A percentile compares a stretch with the other conserved stretches of the same genome.
phyloP scores from a whole-genome alignment of 2,113 vertebrate species.

The Collichthys lucidus region DNA sequence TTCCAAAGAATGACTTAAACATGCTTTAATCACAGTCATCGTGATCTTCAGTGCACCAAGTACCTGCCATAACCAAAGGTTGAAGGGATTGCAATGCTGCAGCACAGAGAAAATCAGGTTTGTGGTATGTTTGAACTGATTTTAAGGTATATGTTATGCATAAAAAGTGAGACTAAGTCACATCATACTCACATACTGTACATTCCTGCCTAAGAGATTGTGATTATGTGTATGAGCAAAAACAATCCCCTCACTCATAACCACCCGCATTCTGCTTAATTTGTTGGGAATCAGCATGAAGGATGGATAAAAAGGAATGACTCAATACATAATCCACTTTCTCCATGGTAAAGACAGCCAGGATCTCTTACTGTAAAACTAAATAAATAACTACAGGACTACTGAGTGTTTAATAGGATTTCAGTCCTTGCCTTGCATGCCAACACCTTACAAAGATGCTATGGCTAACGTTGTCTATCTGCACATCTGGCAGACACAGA shows the following conservation, averaged over 20 bases:
- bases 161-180: not conserved
- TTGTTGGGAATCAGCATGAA: constrained; percentile 43
- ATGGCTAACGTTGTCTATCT: not conserved
- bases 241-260: not conserved
- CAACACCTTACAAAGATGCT: not conserved
- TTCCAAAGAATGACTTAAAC: not conserved
- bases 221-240: not conserved
- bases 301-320: constrained; percentile 42
- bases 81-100: not conserved
- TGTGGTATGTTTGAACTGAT: not conserved
- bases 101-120: not conserved
- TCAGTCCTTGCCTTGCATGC: constrained; percentile 8
- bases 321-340: constrained; percentile 63
- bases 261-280: constrained; percentile 28
- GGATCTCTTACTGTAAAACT: constrained; percentile 44
- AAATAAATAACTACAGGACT: constrained; percentile 39
- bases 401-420: constrained; percentile 47
- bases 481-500: not conserved
- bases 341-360: constrained; percentile 30
- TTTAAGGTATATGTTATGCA: not conserved
- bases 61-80: not conserved
- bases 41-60: not conserved
- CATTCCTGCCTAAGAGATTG: not conserved
- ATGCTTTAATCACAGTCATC: not conserved
- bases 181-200: constrained; percentile 1